Evolutionary conservation across 2,113 vertebrate species (phyloP).

Genomic region (Neotragus moschatus): DNA sequence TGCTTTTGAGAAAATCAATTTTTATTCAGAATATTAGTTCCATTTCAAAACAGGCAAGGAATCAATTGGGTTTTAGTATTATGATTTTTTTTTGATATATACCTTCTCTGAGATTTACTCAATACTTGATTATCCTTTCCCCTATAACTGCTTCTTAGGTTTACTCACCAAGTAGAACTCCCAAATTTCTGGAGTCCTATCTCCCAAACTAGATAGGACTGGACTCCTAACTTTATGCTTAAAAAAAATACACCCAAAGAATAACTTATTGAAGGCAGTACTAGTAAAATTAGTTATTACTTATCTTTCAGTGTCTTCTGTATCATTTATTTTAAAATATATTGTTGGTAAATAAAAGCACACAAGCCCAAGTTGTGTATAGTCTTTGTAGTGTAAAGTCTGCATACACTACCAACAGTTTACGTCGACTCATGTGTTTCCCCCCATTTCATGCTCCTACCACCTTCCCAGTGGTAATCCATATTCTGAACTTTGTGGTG

Average conservation of each 20-base stretch:
- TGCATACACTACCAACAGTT: background rate
- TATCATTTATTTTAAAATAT: background rate
- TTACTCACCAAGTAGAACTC: background rate
- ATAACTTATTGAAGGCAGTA: background rate
- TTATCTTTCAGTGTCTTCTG: background rate
- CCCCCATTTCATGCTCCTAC: background rate
- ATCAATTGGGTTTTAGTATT: background rate
- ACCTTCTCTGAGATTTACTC: background rate
- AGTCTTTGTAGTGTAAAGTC: background rate
- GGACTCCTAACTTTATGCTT: background rate
- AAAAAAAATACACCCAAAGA: background rate
- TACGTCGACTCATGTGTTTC: background rate
- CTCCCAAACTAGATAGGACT: background rate
- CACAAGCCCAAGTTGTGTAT: background rate
- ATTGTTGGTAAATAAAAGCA: background rate
- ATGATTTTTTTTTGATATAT: background rate
- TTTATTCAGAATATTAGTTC: slow-evolving; percentile 14
- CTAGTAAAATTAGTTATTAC: background rate
- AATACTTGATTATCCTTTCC: background rate
- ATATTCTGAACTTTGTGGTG: slow-evolving; percentile 5
- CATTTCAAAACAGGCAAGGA: background rate
- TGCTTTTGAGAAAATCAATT: background rate
- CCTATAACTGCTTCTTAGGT: background rate
- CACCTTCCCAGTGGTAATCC: background rate
- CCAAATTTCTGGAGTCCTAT: background rate